These are phyloP conservation scores for Paguma larvata DNA, from an alignment of 2,797 vertebrate species.

Conservation along the genomic window DNA sequence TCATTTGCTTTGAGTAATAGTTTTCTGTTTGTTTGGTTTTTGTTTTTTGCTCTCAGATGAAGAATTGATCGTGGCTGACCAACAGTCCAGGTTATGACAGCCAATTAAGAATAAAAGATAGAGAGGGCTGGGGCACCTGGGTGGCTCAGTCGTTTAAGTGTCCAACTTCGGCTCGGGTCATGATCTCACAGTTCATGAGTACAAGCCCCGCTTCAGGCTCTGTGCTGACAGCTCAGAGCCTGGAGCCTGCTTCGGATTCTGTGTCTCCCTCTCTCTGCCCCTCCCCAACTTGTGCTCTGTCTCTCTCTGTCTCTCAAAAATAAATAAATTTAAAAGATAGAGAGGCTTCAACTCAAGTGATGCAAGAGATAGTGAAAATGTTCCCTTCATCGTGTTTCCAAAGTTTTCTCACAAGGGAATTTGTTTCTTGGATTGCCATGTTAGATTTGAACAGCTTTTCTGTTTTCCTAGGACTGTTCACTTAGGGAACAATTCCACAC, in stretches of 20 bases:
- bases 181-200: too few species aligned
- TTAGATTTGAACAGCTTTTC: slow-evolving; percentile 62
- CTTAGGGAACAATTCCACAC: slow-evolving; percentile 61
- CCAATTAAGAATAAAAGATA: slow-evolving; percentile 70
- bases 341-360: slow-evolving; percentile 3
- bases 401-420: slow-evolving; percentile 41
- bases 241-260: too few species aligned
- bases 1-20: slow-evolving; percentile 13
- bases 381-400: slow-evolving; percentile 34
- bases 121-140: not conserved
- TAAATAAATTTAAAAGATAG: slow-evolving; percentile 20
- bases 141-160: too few species aligned
- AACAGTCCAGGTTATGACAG: not conserved
- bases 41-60: slow-evolving; percentile 9
- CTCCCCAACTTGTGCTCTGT: too few species aligned
- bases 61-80: slow-evolving; percentile 34
- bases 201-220: too few species aligned
- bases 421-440: not conserved
- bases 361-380: not conserved
- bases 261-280: too few species aligned
- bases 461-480: slow-evolving; percentile 47
- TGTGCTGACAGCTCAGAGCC: too few species aligned
- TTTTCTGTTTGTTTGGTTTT: not conserved
- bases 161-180: too few species aligned
- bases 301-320: too few species aligned